These are phyloP conservation scores for Ophion slaviceki DNA, from an alignment of 2,888 invertebrate species.

Conservation along the genomic window DNA sequence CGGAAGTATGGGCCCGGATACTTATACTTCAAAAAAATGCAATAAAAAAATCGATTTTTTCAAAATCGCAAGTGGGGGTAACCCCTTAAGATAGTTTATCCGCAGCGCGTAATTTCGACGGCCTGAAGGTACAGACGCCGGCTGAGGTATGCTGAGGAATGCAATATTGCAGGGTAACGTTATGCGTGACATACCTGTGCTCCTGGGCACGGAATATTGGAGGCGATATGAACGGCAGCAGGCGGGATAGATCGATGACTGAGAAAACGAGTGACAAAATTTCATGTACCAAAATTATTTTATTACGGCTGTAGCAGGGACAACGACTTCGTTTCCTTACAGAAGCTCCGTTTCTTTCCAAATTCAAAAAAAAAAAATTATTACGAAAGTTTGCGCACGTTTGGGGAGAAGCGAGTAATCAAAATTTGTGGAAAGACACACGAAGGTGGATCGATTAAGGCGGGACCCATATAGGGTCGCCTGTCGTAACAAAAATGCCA, in stretches of 20 bases:
- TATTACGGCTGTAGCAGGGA: neutral
- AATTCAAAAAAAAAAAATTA: too few relatives aligned
- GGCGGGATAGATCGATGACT: conserved; percentile 8
- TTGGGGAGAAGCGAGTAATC: too few relatives aligned
- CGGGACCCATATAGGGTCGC: too few relatives aligned
- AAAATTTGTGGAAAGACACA: too few relatives aligned
- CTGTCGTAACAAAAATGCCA: too few relatives aligned
- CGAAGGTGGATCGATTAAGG: too few relatives aligned
- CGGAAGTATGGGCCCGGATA: too few relatives aligned
- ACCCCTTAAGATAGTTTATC: conserved; percentile 14
- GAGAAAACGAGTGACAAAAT: neutral
- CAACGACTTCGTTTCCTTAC: too few relatives aligned
- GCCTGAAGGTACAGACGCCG: conserved; percentile 2
- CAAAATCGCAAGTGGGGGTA: too few relatives aligned
- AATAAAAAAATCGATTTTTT: too few relatives aligned
- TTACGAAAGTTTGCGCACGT: neutral
- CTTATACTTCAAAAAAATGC: too few relatives aligned
- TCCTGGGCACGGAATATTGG: conserved; percentile 21
- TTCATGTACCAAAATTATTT: conserved; percentile 26
- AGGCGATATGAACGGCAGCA: conserved; percentile 15
- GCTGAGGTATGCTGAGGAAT: conserved; percentile 31
- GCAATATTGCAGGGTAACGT: conserved; percentile 27
- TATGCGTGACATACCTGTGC: conserved; percentile 31
- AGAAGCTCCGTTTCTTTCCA: too few relatives aligned
- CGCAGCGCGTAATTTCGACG: conserved; percentile 33